Conservation (phyloP, 2,888 invertebrate species). For the Anagyrus pseudococci region DNA sequence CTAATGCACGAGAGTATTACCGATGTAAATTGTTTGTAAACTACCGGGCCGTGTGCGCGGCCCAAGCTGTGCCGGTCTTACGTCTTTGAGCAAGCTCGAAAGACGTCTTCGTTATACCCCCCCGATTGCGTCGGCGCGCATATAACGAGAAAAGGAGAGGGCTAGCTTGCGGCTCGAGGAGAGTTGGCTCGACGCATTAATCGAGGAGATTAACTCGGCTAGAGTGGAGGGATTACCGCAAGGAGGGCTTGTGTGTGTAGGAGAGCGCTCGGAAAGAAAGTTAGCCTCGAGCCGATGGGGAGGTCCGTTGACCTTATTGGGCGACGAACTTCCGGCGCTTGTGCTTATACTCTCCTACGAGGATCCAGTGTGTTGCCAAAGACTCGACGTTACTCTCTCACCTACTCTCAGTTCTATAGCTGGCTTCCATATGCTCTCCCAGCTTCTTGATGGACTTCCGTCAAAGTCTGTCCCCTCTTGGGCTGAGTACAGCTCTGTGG, state of each 20-base stretch:
- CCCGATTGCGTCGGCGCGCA: not conserved
- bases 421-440: too few species aligned
- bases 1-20: constrained; percentile 29
- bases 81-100: not conserved
- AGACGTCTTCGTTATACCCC: too few species aligned
- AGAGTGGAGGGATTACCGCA: constrained; percentile 42
- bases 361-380: too few species aligned
- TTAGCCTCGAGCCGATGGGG: not conserved
- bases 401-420: too few species aligned
- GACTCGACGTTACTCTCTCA: too few species aligned
- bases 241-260: not conserved
- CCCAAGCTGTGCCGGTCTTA: not conserved
- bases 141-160: too few species aligned
- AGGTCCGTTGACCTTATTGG: constrained; percentile 12
- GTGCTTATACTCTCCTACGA: too few species aligned
- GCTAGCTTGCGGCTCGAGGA: too few species aligned
- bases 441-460: too few species aligned
- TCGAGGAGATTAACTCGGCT: constrained; percentile 50
- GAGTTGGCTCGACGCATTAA: constrained; percentile 50
- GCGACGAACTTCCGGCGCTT: too few species aligned
- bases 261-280: constrained; percentile 31
- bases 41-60: constrained; percentile 19
- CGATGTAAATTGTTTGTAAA: constrained; percentile 40
- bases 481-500: too few species aligned
- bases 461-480: too few species aligned